These are phyloP conservation scores for Drosophila ustulata DNA, from an alignment of 2,888 invertebrate genomes.

Conservation along the genomic window DNA sequence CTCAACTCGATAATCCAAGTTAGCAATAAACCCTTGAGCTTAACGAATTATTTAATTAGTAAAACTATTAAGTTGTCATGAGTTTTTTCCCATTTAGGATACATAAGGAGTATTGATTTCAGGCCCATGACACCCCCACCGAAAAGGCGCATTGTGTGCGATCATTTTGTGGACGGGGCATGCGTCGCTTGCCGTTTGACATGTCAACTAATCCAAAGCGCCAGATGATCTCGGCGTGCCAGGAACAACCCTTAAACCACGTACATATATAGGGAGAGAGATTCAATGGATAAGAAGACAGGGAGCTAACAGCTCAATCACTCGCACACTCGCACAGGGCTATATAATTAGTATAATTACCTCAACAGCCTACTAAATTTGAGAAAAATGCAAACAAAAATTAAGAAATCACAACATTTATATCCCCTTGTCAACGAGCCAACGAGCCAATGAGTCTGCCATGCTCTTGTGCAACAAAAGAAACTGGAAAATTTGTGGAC, in stretches of 20 bases:
- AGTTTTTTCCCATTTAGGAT: neutral
- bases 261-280: neutral
- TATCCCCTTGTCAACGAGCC: constrained; percentile 72
- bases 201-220: constrained; percentile 54
- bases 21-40: neutral
- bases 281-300: constrained; percentile 14
- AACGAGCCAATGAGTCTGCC: constrained; percentile 49
- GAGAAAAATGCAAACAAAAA: constrained; percentile 81
- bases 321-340: constrained; percentile 21
- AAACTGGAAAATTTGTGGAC: constrained; percentile 36
- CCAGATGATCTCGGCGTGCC: constrained; percentile 52
- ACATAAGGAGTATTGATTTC: constrained; percentile 35
- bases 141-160: constrained; percentile 15
- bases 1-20: too few species aligned
- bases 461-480: constrained; percentile 41
- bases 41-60: neutral
- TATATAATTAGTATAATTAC: constrained; percentile 79
- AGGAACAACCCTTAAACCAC: constrained; percentile 58
- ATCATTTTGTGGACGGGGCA: constrained; percentile 30
- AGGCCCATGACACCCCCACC: constrained; percentile 26
- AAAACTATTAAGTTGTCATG: neutral
- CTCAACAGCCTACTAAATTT: constrained; percentile 80
- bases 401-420: constrained; percentile 83
- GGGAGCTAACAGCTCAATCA: constrained; percentile 33
- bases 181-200: constrained; percentile 35